Evolutionary conservation across 2,888 invertebrate species (phyloP), one percentile per base, ranked within the genome.

Genomic region (Oligia strigilis): DNA sequence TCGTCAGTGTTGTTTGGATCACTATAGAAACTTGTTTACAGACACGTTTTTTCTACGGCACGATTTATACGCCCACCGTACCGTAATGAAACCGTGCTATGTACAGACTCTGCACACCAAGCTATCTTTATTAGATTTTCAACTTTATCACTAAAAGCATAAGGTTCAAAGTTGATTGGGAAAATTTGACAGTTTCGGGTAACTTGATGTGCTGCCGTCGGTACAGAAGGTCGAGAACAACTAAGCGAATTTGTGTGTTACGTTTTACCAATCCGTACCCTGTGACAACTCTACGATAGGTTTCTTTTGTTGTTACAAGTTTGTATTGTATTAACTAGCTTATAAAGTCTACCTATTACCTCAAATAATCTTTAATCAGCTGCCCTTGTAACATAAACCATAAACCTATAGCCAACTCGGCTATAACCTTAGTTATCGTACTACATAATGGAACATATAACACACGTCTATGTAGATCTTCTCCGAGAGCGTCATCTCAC

Each of bases 401-500:
- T 83, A 79, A 83, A 83, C 67, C 5, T 71, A 78, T 74, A 65
- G 69, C n/a, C 46, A 36, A 73, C 75, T 52, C 5, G 46, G 67
- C 84, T 36, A 62, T 81, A 84, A 81, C 67, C 72, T 67, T 43
- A 66, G 82, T 40, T 70, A 69, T 72, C 58, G 11, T 72, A 6
- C 71, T 66, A 76, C 43, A 83, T 82, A 76, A 83, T 77, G 64
- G 49, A 29, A 29, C 29, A 29, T 78, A 85, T 75, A 85, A 75
- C 83, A 85, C 80, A 80, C 65, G 80, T 77, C 49, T 86, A 85
- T 85, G 86, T 83, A 85, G 86, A 85, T 85, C 73, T 80, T 80
- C 83, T 76, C 67, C 6, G 70, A 75, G 85, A 85, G 82, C 83
- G 87, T 92, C 93, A 92, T 93, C 93, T 93, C 92, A 92, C 93